Conservation (phyloP, 2,888 invertebrate genomes). For the Brenthis daphne region DNA sequence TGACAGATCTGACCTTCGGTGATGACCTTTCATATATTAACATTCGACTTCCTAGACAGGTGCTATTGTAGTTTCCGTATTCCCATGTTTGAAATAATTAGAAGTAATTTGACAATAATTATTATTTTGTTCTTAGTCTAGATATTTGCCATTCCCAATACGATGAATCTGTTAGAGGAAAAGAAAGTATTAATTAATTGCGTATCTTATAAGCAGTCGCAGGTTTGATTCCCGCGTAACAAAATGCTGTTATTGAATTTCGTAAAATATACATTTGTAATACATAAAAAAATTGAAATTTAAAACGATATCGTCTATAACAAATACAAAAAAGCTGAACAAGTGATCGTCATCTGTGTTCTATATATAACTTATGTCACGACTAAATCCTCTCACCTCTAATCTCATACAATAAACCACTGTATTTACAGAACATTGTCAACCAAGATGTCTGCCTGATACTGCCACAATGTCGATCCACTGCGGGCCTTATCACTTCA, state of each 20-base stretch:
- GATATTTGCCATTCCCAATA: background rate
- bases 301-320: too few species aligned
- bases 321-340: too few species aligned
- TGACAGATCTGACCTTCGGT: conserved; percentile 61
- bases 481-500: conserved; percentile 66
- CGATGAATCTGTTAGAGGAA: too few species aligned
- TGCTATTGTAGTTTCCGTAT: conserved; percentile 28
- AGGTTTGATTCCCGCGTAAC: background rate
- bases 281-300: too few species aligned
- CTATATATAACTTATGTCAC: too few species aligned
- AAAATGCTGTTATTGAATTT: background rate
- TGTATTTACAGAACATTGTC: conserved; percentile 69
- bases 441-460: conserved; percentile 58
- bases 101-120: background rate
- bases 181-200: too few species aligned
- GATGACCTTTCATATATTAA: conserved; percentile 39
- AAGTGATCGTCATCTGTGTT: too few species aligned
- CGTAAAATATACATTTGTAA: too few species aligned
- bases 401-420: conserved; percentile 61
- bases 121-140: background rate
- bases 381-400: conserved; percentile 31
- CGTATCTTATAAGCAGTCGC: background rate
- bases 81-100: conserved; percentile 11
- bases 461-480: conserved; percentile 63
- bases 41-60: conserved; percentile 55